These are phyloP conservation scores for Acrocyrtus sp. DNA, from an alignment of 2,888 invertebrate genomes.

Conservation along the genomic window DNA sequence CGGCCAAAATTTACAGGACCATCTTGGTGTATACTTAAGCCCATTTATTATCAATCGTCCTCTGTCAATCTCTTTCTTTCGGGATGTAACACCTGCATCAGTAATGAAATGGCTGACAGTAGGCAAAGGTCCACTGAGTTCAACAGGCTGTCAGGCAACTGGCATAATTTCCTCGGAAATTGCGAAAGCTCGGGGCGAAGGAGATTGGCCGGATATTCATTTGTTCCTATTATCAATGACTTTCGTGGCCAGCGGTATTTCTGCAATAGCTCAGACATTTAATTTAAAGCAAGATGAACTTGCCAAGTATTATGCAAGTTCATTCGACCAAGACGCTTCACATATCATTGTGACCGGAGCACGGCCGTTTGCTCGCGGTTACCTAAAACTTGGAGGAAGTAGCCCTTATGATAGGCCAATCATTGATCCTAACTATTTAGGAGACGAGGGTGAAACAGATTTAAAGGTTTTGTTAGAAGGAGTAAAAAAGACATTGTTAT, in stretches of 20 bases:
- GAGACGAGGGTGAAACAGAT: constrained; percentile 47
- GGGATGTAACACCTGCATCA: constrained; percentile 42
- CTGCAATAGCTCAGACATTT: constrained; percentile 42
- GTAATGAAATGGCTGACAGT: constrained; percentile 43
- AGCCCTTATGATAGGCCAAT: constrained; percentile 54
- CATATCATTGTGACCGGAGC: constrained; percentile 39
- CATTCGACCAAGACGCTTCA: constrained; percentile 44
- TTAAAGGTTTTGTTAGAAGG: constrained; percentile 55
- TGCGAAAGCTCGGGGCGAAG: constrained; percentile 58
- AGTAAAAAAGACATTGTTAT: constrained; percentile 38
- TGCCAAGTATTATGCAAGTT: constrained; percentile 42
- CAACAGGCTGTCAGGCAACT: constrained; percentile 45
- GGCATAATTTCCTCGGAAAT: constrained; percentile 51
- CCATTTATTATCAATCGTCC: constrained; percentile 41
- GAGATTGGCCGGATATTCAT: constrained; percentile 60
- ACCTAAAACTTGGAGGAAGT: constrained; percentile 44
- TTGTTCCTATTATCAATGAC: constrained; percentile 37
- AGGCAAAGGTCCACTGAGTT: constrained; percentile 50
- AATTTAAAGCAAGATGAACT: constrained; percentile 49
- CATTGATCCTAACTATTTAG: constrained; percentile 60
- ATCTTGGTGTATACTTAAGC: constrained; percentile 38
- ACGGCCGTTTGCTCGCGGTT: constrained; percentile 45
- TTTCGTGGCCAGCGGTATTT: constrained; percentile 2
- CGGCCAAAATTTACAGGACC: constrained; percentile 54
- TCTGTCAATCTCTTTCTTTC: constrained; percentile 34